Evolutionary conservation across 1,140 invertebrate species (phyloP), one percentile per base, ranked within the genome.

Genomic region (Chionoecetes opilio): DNA sequence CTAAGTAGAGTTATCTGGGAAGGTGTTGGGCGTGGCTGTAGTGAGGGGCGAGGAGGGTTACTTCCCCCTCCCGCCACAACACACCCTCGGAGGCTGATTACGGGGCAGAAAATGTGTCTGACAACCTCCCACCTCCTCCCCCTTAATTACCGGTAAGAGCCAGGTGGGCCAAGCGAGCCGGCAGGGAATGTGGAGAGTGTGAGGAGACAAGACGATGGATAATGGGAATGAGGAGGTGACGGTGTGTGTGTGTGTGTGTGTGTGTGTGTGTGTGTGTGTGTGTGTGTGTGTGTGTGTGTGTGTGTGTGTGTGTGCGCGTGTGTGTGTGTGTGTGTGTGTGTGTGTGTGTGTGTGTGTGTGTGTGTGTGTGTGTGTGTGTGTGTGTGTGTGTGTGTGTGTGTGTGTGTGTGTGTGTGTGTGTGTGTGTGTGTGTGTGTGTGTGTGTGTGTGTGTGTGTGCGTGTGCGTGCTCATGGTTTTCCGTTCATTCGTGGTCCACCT

Each of bases 231-330:
- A 26, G 26, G 63, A 8, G 14, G n/a, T 3, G 46, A 17, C 21
- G 21, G 41, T 6, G 53, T 75, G 3, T 75, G 26, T 21, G 53
- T 46, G 46, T 53, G 0, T 75, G 21, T n/a, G 63, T 75, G 63
- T 75, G 63, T 75, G 63, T 75, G 63, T 75, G 63, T 75, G 63
- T 75, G 63, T 75, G 63, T 75, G 63, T 75, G 63, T 75, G 63
- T 75, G 63, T 75, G 63, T 75, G 63, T 75, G 63, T 75, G 63
- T 75, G 63, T 75, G 63, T 75, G 63, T 75, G 63, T 75, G 63
- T 75, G 63, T 75, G 63, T 75, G 63, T 75, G 63, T 75, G 63
- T 75, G 63, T 75, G 63, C n/a, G 63, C n/a, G 63, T 75, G 63
- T 75, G 21, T n/a, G 63, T 75, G 63, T 75, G 63, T 75, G 63